Percentiles rank a stretch among this genome's conserved stretches.
These are phyloP conservation scores for Dipus sagitta DNA, from an alignment of 2,797 vertebrate genomes.

Conservation along the genomic window DNA sequence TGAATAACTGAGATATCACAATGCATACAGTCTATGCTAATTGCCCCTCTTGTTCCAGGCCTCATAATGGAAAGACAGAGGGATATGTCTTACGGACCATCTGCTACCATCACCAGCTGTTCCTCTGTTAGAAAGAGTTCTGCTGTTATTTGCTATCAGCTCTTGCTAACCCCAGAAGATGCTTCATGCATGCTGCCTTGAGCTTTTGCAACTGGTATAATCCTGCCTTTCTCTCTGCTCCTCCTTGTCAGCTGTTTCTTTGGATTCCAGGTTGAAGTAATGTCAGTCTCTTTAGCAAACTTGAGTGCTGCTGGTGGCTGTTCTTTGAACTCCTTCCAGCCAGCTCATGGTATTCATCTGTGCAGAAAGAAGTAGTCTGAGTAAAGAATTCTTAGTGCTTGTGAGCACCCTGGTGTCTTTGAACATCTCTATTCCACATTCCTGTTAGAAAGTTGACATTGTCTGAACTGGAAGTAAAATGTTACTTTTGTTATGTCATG, in stretches of 20 bases:
- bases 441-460: slow-evolving; percentile 45
- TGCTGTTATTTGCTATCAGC: slow-evolving; percentile 1
- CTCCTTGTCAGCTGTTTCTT: slow-evolving; percentile 63
- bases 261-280: slow-evolving; percentile 53
- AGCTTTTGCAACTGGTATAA: slow-evolving; percentile 58
- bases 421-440: slow-evolving; percentile 42
- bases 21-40: background rate
- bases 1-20: slow-evolving; percentile 56
- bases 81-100: background rate
- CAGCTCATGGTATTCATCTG: slow-evolving; percentile 67
- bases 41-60: background rate
- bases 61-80: background rate
- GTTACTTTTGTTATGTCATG: background rate
- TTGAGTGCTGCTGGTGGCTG: slow-evolving; percentile 60
- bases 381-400: slow-evolving; percentile 14
- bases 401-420: background rate
- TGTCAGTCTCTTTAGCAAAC: slow-evolving; percentile 62
- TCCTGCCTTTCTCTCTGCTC: background rate
- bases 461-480: slow-evolving; percentile 47
- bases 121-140: slow-evolving; percentile 50
- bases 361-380: slow-evolving; percentile 20
- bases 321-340: slow-evolving; percentile 74
- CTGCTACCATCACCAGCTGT: slow-evolving; percentile 59
- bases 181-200: slow-evolving; percentile 59
- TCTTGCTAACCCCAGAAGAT: slow-evolving; percentile 60